phyloP scores from a whole-genome alignment of 2,797 vertebrate species.

The Dermochelys coriacea region DNA sequence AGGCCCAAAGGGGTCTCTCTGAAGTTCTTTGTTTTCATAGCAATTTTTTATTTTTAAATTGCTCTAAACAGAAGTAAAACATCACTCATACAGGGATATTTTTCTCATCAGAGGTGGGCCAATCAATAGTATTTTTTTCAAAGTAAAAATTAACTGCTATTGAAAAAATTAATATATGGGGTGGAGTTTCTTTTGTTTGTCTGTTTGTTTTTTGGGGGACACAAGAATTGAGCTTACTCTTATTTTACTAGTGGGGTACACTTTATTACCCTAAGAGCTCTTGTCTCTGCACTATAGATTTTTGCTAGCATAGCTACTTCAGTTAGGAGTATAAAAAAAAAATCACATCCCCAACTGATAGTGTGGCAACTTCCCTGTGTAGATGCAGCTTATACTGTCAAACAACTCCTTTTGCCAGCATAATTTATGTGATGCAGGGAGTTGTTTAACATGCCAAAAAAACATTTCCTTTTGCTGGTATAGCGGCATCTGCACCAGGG shows the following conservation, averaged over 20 bases:
- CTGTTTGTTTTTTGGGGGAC: background rate
- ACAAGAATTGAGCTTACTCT: background rate
- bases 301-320: background rate
- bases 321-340: background rate
- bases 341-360: background rate
- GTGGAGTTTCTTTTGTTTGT: background rate
- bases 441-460: background rate
- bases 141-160: background rate
- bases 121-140: background rate
- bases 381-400: background rate
- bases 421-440: background rate
- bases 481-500: background rate
- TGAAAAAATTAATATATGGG: background rate
- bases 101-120: background rate
- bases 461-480: background rate
- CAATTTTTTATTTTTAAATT: background rate
- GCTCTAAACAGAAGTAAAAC: background rate
- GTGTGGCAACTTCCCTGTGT: background rate
- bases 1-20: background rate
- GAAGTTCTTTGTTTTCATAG: background rate
- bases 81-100: background rate
- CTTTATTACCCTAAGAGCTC: background rate
- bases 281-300: background rate
- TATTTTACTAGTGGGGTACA: background rate
- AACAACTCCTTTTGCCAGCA: background rate